These are phyloP conservation scores for Struthio camelus DNA, from an alignment of 2,113 vertebrate genomes.

Conservation along the genomic window DNA sequence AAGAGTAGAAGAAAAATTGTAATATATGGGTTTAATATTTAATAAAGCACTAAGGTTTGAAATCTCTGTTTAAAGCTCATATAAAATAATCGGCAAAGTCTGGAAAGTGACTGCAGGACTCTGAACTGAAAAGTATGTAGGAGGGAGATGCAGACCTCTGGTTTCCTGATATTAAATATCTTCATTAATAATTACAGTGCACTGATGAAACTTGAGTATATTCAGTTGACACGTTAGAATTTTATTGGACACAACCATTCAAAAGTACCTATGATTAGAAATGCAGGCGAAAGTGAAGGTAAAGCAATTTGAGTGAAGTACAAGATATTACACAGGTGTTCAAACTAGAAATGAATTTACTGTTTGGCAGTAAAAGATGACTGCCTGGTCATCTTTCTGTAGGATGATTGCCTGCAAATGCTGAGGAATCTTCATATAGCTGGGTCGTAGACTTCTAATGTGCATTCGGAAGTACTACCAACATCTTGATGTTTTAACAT, in stretches of 20 bases:
- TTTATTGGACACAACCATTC: neutral
- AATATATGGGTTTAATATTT: neutral
- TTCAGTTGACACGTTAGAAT: neutral
- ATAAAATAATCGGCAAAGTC: neutral
- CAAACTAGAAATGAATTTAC: neutral
- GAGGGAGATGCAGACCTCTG: neutral
- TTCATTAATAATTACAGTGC: slow-evolving; percentile 47
- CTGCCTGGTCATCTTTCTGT: too few relatives aligned
- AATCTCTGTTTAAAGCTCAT: neutral
- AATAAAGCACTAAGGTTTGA: neutral
- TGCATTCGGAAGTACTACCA: neutral
- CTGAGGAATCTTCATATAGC: neutral
- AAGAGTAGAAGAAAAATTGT: neutral
- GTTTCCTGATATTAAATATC: slow-evolving; percentile 15
- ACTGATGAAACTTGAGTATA: slow-evolving; percentile 13
- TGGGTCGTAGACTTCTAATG: neutral
- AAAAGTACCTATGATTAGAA: neutral
- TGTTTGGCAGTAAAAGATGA: neutral
- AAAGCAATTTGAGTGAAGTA: neutral
- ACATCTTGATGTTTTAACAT: neutral
- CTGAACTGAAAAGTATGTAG: neutral
- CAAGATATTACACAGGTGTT: neutral
- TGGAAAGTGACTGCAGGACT: neutral
- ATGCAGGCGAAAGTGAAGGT: neutral
- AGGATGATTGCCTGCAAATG: too few relatives aligned